Evolutionary conservation across 2,797 vertebrate species (phyloP), one percentile per base, ranked within the genome.

Genomic region (Galago senegalensis): DNA sequence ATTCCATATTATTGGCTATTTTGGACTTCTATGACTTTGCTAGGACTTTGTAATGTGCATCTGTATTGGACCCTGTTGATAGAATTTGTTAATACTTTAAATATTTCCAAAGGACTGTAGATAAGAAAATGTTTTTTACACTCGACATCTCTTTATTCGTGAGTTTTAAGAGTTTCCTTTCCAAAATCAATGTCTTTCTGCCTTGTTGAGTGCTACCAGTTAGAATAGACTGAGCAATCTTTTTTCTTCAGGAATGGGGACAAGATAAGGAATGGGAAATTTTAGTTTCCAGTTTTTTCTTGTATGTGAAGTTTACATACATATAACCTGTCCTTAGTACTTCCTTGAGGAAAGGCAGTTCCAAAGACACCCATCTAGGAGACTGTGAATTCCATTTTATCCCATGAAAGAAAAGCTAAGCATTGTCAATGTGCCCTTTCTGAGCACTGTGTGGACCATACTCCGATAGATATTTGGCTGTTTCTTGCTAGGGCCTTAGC

Each of bases 331-430:
- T 79, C 79, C 49, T 92, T 94, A 20, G 4, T 2, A 1, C 40
- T 86, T 86, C 53, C 37, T 80, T 81, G 5, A 37, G 49, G n/a
- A 63, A 79, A 96, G 49, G 11, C 4, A 79, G 11, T 34, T 73
- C 91, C 58, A 85, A 70, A 82, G 37, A n/a, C 2, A 87, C 27
- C 61, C 46, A 77, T 31, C 25, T 31, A 63, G 21, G 31, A 23
- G 0, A 60, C 2, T 87, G 3, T 58, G 77, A 77, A 80, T 67
- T 87, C 7, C 37, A 76, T 81, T 85, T 94, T 65, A 5, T 40
- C 82, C 37, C 53, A 49, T 53, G n/a, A 96, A 93, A 96, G 56
- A 76, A 34, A 95, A 93, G 12, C 83, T n/a, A 97, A 89, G 61
- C 65, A 56, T 70, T 60, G 16, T 18, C 92, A 94, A 91, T 75